Evolutionary conservation across 2,888 invertebrate species (phyloP).

Genomic region (Empis stercorea): DNA sequence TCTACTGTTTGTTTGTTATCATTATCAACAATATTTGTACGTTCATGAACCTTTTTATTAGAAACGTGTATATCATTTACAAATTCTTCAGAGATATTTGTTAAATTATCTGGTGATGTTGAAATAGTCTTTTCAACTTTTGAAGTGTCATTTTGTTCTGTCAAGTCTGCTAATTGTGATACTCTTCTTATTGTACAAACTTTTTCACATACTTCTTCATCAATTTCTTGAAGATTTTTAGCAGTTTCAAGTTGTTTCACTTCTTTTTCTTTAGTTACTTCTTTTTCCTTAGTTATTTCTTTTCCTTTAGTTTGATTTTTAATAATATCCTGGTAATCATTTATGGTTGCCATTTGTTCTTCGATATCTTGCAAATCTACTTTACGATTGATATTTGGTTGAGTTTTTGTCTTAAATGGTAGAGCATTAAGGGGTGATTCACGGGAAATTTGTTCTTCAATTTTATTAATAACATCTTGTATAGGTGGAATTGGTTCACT

Average conservation of each 20-base stretch:
- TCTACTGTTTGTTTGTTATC: slow-evolving; percentile 2
- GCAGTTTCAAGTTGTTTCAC: not conserved
- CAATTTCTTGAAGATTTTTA: slow-evolving; percentile 12
- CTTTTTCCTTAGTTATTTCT: no score
- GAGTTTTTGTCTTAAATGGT: not conserved
- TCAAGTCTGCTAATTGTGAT: slow-evolving; percentile 15
- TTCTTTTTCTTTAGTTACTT: no score
- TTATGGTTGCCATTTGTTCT: slow-evolving; percentile 8
- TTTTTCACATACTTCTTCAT: slow-evolving; percentile 25
- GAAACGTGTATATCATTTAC: no score
- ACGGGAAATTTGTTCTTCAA: slow-evolving; percentile 15
- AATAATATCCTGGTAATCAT: not conserved
- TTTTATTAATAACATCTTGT: slow-evolving; percentile 26
- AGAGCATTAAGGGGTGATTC: not conserved
- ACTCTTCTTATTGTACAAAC: slow-evolving; percentile 22
- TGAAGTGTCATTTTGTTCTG: not conserved
- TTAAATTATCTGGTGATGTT: no score
- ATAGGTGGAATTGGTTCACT: slow-evolving; percentile 21
- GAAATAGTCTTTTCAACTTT: not conserved
- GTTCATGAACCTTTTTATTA: no score
- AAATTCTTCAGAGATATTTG: no score
- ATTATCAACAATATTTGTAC: not conserved
- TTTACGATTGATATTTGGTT: no score
- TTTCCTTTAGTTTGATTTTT: no score
- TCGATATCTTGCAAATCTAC: slow-evolving; percentile 6